Percentiles rank a stretch among this genome's conserved stretches.
These are phyloP conservation scores for Bambusicola thoracicus DNA, from an alignment of 2,113 vertebrate genomes.

Conservation along the genomic window DNA sequence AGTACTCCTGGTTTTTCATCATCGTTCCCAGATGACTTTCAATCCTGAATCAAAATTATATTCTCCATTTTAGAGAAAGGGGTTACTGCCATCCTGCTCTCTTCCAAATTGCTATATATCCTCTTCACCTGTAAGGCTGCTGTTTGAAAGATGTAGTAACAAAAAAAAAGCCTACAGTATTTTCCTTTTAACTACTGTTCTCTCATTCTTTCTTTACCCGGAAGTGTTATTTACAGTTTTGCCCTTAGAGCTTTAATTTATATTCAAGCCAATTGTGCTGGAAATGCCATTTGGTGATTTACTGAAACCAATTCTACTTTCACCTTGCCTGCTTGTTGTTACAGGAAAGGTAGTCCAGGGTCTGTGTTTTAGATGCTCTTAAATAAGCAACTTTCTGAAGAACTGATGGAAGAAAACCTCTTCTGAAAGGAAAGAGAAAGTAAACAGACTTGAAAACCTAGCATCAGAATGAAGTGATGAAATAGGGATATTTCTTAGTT, in stretches of 20 bases:
- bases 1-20: neutral
- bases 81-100: neutral
- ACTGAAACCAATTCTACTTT: neutral
- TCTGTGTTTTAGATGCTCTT: neutral
- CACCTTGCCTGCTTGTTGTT: neutral
- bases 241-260: neutral
- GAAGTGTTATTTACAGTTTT: neutral
- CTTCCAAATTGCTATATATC: neutral
- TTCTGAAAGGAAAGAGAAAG: neutral
- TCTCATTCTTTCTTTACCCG: neutral
- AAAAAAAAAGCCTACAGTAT: neutral
- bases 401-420: accelerated
- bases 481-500: neutral
- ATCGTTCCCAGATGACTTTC: neutral
- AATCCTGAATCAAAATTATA: neutral
- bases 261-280: neutral
- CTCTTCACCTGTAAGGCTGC: neutral
- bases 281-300: neutral
- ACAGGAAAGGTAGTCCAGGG: neutral
- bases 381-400: neutral
- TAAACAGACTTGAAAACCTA: neutral
- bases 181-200: neutral
- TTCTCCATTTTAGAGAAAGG: neutral
- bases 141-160: neutral
- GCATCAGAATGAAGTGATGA: neutral